Evolutionary conservation across 2,797 vertebrate species (phyloP).

Genomic region (Ara ararauna): DNA sequence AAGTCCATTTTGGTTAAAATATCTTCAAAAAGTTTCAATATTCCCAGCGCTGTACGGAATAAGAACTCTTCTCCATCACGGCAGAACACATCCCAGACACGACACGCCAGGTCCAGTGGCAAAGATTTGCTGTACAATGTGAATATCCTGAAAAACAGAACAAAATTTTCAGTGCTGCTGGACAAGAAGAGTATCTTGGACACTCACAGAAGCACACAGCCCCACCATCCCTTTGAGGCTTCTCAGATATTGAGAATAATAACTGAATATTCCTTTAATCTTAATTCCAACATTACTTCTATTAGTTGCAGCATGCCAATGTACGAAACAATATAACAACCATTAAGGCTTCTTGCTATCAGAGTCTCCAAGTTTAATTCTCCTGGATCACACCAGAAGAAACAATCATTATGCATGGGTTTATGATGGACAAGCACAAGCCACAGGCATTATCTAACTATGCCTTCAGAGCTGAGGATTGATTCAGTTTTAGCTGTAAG

Average conservation of each 20-base stretch:
- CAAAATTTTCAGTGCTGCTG: not conserved
- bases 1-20: conserved; percentile 96
- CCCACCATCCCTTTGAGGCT: not conserved
- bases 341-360: not conserved
- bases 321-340: not conserved
- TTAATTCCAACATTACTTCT: not conserved
- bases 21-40: conserved; percentile 91
- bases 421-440: not conserved
- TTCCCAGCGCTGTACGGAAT: conserved; percentile 91
- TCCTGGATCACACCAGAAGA: not conserved
- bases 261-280: not conserved
- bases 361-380: not conserved
- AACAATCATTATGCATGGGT: not conserved
- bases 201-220: not conserved
- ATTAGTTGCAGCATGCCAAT: not conserved
- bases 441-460: not conserved
- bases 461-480: not conserved
- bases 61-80: conserved; percentile 94
- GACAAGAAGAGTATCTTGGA: not conserved
- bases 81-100: conserved; percentile 97
- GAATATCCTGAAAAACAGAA: conserved; percentile 87
- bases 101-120: conserved; percentile 93
- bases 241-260: not conserved
- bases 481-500: not conserved
- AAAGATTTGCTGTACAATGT: conserved; percentile 95